Percentiles rank a stretch among this genome's conserved stretches.
These are phyloP conservation scores for Coracias cyanogaster DNA, from an alignment of 2,797 vertebrate genomes.

Conservation along the genomic window DNA sequence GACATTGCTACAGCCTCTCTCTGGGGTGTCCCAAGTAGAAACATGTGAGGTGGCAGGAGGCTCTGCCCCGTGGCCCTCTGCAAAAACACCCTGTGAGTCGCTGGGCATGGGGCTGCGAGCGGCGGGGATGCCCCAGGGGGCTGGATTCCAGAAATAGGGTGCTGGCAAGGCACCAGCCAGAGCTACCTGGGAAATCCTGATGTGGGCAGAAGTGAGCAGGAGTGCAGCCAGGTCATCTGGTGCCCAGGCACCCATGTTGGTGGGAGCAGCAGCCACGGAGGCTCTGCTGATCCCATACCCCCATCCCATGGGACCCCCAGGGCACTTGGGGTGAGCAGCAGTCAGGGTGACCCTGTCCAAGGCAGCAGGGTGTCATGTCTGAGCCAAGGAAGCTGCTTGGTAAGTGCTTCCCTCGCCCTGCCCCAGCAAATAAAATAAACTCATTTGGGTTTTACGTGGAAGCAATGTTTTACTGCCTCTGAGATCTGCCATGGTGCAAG, in stretches of 20 bases:
- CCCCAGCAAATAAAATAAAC: constrained; percentile 25
- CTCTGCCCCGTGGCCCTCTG: neutral
- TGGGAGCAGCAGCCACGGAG: fast-evolving
- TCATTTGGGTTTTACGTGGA: neutral
- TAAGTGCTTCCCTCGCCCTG: neutral
- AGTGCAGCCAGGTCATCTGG: fast-evolving
- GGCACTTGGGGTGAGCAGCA: fast-evolving
- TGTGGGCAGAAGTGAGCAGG: neutral
- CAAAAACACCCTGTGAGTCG: neutral
- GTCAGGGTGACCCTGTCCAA: neutral
- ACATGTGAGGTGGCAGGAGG: neutral
- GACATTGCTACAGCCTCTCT: neutral
- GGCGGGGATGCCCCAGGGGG: fast-evolving
- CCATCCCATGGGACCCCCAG: fast-evolving
- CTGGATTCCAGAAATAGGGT: neutral
- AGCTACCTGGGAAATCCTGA: neutral
- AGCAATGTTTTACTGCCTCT: neutral
- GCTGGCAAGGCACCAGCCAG: neutral
- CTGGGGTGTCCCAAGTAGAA: neutral
- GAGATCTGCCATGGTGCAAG: neutral
- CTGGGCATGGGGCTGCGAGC: neutral
- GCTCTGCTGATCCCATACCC: fast-evolving
- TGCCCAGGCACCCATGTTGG: fast-evolving
- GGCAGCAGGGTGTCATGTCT: neutral
- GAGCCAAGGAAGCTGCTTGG: neutral